A percentile compares a stretch with the other conserved stretches of the same genome.
phyloP scores from a whole-genome alignment of 2,797 vertebrate species.

The Leontocebus nigricollis region DNA sequence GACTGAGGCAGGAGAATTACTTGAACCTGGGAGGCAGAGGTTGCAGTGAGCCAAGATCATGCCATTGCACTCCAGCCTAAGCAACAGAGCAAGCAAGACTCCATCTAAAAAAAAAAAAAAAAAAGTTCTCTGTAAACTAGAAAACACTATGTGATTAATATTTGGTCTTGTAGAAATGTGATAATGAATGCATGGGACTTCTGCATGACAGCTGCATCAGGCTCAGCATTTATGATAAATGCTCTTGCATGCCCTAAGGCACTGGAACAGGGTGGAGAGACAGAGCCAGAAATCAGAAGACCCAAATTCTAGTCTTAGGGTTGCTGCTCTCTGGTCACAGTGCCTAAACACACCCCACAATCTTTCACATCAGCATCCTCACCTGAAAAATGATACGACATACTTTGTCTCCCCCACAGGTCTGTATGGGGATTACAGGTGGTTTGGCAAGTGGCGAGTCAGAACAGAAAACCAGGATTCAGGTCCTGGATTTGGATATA shows the following conservation, averaged over 20 bases:
- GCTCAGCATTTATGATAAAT: background rate
- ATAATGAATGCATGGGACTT: background rate
- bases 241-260: background rate
- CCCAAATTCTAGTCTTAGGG: background rate
- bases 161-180: background rate
- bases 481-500: background rate
- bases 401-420: background rate
- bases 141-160: background rate
- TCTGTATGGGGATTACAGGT: background rate
- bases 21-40: background rate
- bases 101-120: too few relatives aligned
- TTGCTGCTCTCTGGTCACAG: background rate
- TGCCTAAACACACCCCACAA: background rate
- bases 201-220: background rate
- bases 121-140: background rate
- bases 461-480: slow-evolving; percentile 1
- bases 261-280: background rate
- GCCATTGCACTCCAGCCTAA: background rate
- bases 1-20: background rate
- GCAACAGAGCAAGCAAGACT: background rate
- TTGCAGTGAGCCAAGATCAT: background rate
- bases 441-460: background rate
- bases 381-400: background rate
- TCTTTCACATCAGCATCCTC: background rate
- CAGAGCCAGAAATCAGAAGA: background rate